These are phyloP conservation scores for Hippocampus guttulatus DNA, from an alignment of 2,113 vertebrate genomes.

Conservation along the genomic window DNA sequence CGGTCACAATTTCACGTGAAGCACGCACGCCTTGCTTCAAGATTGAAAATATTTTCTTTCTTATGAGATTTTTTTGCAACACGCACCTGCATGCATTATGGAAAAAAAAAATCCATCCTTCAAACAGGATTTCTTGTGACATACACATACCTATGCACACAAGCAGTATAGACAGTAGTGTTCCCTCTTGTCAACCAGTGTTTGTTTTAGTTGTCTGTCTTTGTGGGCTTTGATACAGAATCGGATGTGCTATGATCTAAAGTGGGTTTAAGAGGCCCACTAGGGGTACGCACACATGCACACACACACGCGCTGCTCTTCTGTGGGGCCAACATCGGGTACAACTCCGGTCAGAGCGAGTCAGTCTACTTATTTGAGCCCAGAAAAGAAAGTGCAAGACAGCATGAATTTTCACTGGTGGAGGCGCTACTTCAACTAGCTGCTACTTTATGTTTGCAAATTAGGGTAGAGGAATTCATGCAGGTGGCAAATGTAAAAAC, in stretches of 20 bases:
- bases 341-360: neutral
- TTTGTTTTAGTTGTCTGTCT: constrained; percentile 54
- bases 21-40: too few species aligned
- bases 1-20: neutral
- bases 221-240: constrained; percentile 52
- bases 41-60: too few species aligned
- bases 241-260: constrained; percentile 45
- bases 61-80: too few species aligned
- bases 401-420: neutral
- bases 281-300: constrained; percentile 9
- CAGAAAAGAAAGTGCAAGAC: neutral
- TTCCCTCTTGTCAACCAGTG: constrained; percentile 33
- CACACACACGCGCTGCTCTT: constrained; percentile 9
- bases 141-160: neutral
- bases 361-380: neutral
- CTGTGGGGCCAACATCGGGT: too few species aligned
- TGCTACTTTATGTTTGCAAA: too few species aligned
- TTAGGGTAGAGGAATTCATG: too few species aligned
- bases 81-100: neutral
- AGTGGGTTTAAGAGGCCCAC: constrained; percentile 36
- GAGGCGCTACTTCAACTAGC: neutral
- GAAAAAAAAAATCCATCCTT: neutral
- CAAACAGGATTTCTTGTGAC: neutral
- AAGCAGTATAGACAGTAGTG: constrained; percentile 22
- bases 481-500: too few species aligned